These are phyloP conservation scores for Dreissena polymorpha DNA, from an alignment of 1,140 invertebrate genomes.

Conservation along the genomic window DNA sequence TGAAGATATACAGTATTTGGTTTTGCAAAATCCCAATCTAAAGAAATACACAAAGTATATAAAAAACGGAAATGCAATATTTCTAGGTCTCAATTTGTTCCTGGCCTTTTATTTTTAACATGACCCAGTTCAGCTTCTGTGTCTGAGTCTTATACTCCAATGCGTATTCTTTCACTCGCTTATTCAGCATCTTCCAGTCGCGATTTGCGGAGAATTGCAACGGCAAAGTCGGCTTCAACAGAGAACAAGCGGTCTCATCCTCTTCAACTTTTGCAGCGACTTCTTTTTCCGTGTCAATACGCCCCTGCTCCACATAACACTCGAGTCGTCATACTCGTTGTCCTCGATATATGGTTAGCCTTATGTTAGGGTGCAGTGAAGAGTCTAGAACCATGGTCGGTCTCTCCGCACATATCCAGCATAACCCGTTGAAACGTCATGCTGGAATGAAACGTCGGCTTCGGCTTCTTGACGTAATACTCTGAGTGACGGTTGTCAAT, in stretches of 20 bases:
- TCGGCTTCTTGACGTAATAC: constrained; percentile 25
- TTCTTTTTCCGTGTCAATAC: neutral
- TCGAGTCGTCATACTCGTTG: constrained; percentile 27
- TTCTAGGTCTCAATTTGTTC: no score
- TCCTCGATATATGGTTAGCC: constrained; percentile 17
- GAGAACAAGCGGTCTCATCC: neutral
- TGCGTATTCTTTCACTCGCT: no score
- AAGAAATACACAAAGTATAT: no score
- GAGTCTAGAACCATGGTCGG: constrained; percentile 48
- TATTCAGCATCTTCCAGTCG: constrained; percentile 61
- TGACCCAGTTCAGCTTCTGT: no score
- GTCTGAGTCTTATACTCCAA: no score
- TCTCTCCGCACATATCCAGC: constrained; percentile 56
- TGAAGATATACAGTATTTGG: no score
- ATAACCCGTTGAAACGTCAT: constrained; percentile 59
- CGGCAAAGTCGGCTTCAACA: no score
- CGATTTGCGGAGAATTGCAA: constrained; percentile 54
- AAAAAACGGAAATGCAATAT: no score
- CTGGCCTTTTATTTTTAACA: no score
- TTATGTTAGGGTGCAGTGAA: constrained; percentile 12
- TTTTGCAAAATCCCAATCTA: no score
- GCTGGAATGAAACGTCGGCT: constrained; percentile 54
- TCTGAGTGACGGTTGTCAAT: constrained; percentile 48
- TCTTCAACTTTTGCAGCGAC: constrained; percentile 4
- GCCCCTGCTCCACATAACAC: neutral